A percentile compares a stretch with the other conserved stretches of the same genome.
phyloP scores from a whole-genome alignment of 2,113 vertebrate species.

The Catharus fuscescens region DNA sequence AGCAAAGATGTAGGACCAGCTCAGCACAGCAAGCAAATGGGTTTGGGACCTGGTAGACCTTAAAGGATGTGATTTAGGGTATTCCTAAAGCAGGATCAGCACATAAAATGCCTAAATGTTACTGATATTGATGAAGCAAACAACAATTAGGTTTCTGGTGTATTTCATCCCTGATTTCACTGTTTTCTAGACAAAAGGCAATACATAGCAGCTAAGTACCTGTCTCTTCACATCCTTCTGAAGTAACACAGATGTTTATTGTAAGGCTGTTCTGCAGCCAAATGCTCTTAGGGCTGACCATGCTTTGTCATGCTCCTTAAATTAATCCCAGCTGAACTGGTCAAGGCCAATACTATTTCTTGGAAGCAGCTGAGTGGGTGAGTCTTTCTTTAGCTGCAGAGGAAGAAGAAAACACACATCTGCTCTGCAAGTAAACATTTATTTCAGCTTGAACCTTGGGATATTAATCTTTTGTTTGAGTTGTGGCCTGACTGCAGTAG shows the following conservation, averaged over 20 bases:
- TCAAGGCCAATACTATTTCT: not conserved
- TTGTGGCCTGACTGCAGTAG: rapidly evolving
- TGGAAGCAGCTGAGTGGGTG: not conserved
- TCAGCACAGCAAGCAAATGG: not conserved
- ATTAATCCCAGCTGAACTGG: not conserved
- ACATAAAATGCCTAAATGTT: not conserved
- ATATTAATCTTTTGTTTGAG: not conserved
- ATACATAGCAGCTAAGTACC: not conserved
- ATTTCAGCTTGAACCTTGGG: not conserved
- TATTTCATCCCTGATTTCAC: not conserved
- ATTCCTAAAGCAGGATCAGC: not conserved
- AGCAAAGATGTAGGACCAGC: not conserved
- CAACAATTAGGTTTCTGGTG: not conserved
- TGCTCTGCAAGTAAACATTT: not conserved
- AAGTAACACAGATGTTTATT: not conserved
- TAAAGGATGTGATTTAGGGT: not conserved
- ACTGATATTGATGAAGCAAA: not conserved
- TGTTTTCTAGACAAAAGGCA: not conserved
- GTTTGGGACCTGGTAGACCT: not conserved
- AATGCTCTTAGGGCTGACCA: not conserved
- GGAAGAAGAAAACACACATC: not conserved
- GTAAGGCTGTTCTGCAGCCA: not conserved
- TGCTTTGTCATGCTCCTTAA: not conserved
- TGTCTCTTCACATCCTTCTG: rapidly evolving
- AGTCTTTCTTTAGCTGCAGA: not conserved